Evolutionary conservation across 2,888 invertebrate genomes (phyloP), one percentile per base, ranked within the genome.

Genomic region (Melinaea marsaeus): DNA sequence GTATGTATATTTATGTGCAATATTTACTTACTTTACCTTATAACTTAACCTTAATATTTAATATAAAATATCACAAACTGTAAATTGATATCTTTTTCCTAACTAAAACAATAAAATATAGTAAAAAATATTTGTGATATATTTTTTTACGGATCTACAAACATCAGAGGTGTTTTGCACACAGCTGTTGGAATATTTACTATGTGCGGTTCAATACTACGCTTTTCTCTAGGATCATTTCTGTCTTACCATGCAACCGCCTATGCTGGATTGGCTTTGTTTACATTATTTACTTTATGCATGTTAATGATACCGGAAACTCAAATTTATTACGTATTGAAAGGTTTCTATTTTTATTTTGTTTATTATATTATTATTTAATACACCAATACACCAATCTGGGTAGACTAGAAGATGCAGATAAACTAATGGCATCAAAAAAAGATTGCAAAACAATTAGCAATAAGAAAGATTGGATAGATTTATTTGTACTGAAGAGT

Each of bases 161-260:
- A 74, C 32, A 74, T 81, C 2, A 68, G 83, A 71, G 83, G 83
- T 0, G 73, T 78, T 2, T 61, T 83, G 0, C 61, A 83, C 0
- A 75, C 80, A 0, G 67, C 71, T 0, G 73, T 77, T 0, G 80
- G 75, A 4, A 70, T 79, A 13, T 78, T 73, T 22, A 62, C 59
- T 47, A 77, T 75, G 2, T 4, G 78, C 0, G 83, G 83, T 0
- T 75, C 72, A 0, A 62, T 82, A 0, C 2, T 77, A 1, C 66
- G 72, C 0, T 82, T 75, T 55, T 63, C 73, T 0, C 66, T 75
- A 0, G 80, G 75, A 0, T 78, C 79, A 0, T 83, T 57, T 35
- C n/a, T 78, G 0, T 63, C 75, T 0, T 83, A 78, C 45, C 32
- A 67, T 0, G 70, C 35, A 0, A 65, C 74, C 0, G 65, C 68